These are phyloP conservation scores for Acleris emargana DNA, from an alignment of 2,888 invertebrate genomes.

Conservation along the genomic window DNA sequence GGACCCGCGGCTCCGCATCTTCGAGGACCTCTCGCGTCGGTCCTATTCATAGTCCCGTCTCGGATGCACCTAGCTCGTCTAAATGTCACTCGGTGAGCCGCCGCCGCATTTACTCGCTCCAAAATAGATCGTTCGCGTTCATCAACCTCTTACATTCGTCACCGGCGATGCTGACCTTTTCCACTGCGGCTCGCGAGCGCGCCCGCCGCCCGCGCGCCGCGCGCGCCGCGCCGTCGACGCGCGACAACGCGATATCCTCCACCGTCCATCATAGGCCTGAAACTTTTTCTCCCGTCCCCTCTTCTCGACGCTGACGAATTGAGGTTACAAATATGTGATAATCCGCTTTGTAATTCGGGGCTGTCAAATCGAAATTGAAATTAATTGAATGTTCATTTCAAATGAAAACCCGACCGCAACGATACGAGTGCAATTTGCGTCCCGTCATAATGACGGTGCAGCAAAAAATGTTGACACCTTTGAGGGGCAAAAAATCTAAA, in stretches of 20 bases:
- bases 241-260: constrained; percentile 40
- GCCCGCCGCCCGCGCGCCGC: constrained; percentile 42
- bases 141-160: constrained; percentile 81
- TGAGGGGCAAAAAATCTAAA: constrained; percentile 55
- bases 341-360: constrained; percentile 58
- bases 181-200: constrained; percentile 58
- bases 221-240: constrained; percentile 51
- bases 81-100: constrained; percentile 82
- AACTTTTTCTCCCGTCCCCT: constrained; percentile 37
- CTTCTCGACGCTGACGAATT: constrained; percentile 39
- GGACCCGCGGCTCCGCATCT: neutral
- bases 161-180: constrained; percentile 65
- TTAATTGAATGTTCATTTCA: constrained; percentile 71
- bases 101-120: constrained; percentile 78
- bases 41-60: constrained; percentile 47
- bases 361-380: constrained; percentile 73
- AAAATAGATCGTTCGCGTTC: constrained; percentile 79
- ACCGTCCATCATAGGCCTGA: constrained; percentile 16
- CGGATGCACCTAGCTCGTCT: constrained; percentile 76
- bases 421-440: constrained; percentile 66
- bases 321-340: constrained; percentile 47
- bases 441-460: constrained; percentile 72
- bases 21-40: constrained; percentile 40
- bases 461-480: constrained; percentile 73
- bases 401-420: constrained; percentile 59